Evolutionary conservation across 2,888 invertebrate genomes (phyloP), one percentile per base, ranked within the genome.

Genomic region (Frankliniella fusca): DNA sequence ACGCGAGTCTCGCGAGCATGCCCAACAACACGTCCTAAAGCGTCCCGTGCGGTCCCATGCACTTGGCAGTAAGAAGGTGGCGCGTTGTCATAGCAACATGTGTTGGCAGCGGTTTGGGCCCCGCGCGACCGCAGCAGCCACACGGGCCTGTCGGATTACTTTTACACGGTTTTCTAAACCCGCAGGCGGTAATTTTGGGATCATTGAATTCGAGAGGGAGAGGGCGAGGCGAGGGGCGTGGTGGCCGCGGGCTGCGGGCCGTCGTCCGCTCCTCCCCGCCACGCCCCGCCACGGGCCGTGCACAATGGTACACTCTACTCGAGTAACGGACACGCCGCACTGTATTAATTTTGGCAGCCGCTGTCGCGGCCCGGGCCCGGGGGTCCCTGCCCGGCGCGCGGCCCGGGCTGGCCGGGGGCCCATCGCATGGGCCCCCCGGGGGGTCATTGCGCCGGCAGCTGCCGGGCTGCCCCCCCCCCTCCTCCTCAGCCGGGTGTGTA

Each of bases 301-400:
- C 23, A n/a, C 70, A 23, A 65, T 23, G 70, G 70, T 70, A 76
- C 70, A 27, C 70, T 76, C 70, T 5, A n/a, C 70, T 76, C 27
- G 27, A 27, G 10, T 76, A 76, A 76, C 70, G 70, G 70, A 23
- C 70, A 76, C 70, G 70, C 27, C 70, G 23, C 27, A 76, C 70
- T 76, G 70, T 76, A 76, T 76, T 76, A 76, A 76, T 76, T 76
- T 76, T 76, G 70, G 70, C 70, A 76, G 23, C 70, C 70, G 70
- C 23, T n/a, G 61, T 54, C 54, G 20, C 38, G 5, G 54, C 54
- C 70, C 0, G 23, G 70, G 15, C 54, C 15, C 54, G 18, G 54
- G 54, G 54, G 70, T 70, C 70, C 70, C 70, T 76, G 70, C 27
- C 70, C 70, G 23, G 12, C 27, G 54, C 8, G 61, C 18, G 61